A percentile compares a stretch with the other conserved stretches of the same genome.
Conservation (phyloP, 2,888 invertebrate genomes). For the Trachelus stipa region DNA sequence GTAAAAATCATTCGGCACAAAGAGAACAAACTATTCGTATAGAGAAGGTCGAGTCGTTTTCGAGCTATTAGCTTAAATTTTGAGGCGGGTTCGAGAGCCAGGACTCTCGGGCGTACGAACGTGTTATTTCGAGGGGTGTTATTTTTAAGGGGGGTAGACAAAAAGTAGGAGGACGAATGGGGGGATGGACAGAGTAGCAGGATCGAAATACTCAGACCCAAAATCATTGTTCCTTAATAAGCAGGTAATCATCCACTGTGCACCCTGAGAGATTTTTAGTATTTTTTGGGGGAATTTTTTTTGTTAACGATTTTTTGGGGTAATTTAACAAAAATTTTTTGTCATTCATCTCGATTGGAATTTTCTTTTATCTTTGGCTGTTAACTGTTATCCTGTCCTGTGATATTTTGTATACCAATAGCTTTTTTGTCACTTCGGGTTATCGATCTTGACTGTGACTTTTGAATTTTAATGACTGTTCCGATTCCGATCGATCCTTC, state of each 20-base stretch:
- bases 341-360: too few relatives aligned
- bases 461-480: neutral
- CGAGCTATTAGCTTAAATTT: constrained; percentile 23
- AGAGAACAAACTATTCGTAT: neutral
- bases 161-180: neutral
- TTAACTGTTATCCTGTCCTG: neutral
- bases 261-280: neutral
- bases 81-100: constrained; percentile 3
- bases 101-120: too few relatives aligned
- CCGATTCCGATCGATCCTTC: neutral
- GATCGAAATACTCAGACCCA: neutral
- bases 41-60: neutral
- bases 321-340: too few relatives aligned
- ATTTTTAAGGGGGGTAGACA: neutral
- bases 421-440: neutral
- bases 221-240: constrained; percentile 56
- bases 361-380: too few relatives aligned
- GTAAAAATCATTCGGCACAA: neutral
- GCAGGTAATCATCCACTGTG: constrained; percentile 46
- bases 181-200: neutral
- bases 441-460: neutral
- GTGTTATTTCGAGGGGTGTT: neutral
- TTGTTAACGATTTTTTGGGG: too few relatives aligned
- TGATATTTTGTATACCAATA: neutral
- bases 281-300: too few relatives aligned